Evolutionary conservation across 2,797 vertebrate genomes (phyloP).

Genomic region (Gila robusta): DNA sequence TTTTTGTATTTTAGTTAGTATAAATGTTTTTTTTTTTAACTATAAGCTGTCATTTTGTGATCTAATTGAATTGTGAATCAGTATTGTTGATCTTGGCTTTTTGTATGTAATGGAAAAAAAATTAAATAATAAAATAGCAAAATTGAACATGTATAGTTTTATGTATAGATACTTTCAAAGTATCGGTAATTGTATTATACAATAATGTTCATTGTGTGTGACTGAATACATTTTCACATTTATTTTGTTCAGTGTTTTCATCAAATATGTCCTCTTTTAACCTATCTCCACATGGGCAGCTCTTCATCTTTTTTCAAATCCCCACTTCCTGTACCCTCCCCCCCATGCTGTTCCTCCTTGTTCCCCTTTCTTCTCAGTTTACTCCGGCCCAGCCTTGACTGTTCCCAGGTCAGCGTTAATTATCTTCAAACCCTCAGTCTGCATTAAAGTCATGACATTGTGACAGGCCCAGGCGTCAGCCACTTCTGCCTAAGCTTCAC

Average conservation of each 20-base stretch:
- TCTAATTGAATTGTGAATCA: constrained; percentile 67
- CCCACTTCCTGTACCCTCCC: constrained; percentile 9
- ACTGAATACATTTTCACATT: background rate
- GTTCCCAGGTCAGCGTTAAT: constrained; percentile 45
- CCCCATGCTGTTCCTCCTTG: background rate
- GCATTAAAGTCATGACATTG: constrained; percentile 6
- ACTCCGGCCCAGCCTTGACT: background rate
- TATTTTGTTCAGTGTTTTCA: constrained; percentile 13
- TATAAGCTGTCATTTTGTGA: constrained; percentile 70
- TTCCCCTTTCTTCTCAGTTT: constrained; percentile 8
- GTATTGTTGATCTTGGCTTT: constrained; percentile 74
- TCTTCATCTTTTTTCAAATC: background rate
- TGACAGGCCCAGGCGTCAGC: constrained; percentile 4
- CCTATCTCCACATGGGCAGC: background rate
- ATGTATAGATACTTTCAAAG: constrained; percentile 65
- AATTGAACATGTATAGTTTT: constrained; percentile 73
- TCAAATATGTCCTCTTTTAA: background rate
- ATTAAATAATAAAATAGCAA: constrained; percentile 63
- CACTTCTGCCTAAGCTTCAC: constrained; percentile 18
- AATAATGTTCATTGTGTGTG: background rate
- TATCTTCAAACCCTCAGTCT: constrained; percentile 9
- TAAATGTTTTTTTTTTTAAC: constrained; percentile 74
- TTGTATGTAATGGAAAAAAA: constrained; percentile 68
- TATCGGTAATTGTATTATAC: background rate
- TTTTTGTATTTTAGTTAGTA: constrained; percentile 58